Conservation (phyloP, 1,140 invertebrate genomes). For the Heterodera carotae region DNA sequence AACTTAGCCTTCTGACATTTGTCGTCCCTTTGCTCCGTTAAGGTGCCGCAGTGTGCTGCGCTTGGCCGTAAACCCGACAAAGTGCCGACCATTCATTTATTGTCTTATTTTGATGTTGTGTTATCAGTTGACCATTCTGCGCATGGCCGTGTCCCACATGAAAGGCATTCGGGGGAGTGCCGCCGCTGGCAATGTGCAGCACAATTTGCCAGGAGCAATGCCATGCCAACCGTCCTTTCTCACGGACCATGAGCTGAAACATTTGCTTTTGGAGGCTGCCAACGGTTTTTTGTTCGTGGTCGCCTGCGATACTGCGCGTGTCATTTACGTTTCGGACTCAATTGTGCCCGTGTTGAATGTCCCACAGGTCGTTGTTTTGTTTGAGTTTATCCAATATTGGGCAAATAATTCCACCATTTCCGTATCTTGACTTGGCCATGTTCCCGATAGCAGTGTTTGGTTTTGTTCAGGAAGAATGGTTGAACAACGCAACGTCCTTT, state of each 20-base stretch:
- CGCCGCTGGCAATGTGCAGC: not conserved
- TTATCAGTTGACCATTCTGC: conserved; percentile 85
- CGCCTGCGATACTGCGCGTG: conserved; percentile 90
- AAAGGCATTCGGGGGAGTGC: conserved; percentile 72
- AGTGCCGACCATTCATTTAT: not conserved
- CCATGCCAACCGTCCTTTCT: conserved; percentile 97
- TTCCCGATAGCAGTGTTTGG: no score
- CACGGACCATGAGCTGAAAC: conserved; percentile 97
- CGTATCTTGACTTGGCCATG: not conserved
- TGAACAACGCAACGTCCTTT: conserved; percentile 79
- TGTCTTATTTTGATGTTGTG: no score
- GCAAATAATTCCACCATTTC: not conserved
- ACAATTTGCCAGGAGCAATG: conserved; percentile 71
- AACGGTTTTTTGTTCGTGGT: conserved; percentile 99
- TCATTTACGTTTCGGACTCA: conserved; percentile 98
- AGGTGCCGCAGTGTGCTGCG: conserved; percentile 83
- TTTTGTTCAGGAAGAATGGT: conserved; percentile 84
- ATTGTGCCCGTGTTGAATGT: conserved; percentile 96
- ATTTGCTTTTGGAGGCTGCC: conserved; percentile 95
- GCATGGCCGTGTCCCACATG: conserved; percentile 99
- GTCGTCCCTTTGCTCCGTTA: no score
- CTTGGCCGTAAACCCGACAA: conserved; percentile 83
- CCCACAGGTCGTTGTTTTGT: conserved; percentile 72
- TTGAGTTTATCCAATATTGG: no score
- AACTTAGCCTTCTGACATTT: no score